Evolutionary conservation across 1,140 invertebrate species (phyloP), one percentile per base, ranked within the genome.

Genomic region (Zaprionus kolodkinae): DNA sequence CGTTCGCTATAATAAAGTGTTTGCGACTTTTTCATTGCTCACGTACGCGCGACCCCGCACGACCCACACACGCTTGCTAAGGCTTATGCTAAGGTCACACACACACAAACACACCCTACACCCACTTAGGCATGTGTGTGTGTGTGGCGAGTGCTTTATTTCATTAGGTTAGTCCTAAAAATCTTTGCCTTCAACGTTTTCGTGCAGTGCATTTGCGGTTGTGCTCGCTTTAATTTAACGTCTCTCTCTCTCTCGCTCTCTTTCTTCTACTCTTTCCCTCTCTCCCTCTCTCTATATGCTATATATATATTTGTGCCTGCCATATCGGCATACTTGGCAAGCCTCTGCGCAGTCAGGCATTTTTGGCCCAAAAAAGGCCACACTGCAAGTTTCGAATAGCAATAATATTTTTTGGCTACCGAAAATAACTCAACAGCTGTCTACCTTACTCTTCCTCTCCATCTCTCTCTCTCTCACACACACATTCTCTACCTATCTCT

Each of bases 1-100:
- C 48, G 65, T 66, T 70, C 66, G 77, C 72, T 89, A 89, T 89
- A 89, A 89, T 89, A 89, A 89, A 89, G 85, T 89, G 85, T 89
- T 89, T 89, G 85, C 85, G 85, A 89, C 86, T 89, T 89, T 89
- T 89, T 89, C 85, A 89, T 89, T 89, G 85, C 85, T 89, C 85
- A 89, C 85, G 85, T 89, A 89, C 85, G 85, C 78, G 85, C 21
- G 21, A 21, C 21, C 21, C 76, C 84, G 81, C 85, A 89, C 81
- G 85, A 89, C 78, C 85, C 81, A 21, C 21, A 21, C 21, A 21
- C 21, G 81, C 84, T 87, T 87, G n/a, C n/a, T 15, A n/a, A 15
- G 17, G 43, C 84, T 88, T 87, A 84, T 88, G 84, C 84, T 72
- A 76, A 76, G 69, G 73, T 45, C 38, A 12, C 38, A 40, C n/a